phyloP scores from a whole-genome alignment of 2,888 invertebrate species.

The Apomyelois bistriatella region DNA sequence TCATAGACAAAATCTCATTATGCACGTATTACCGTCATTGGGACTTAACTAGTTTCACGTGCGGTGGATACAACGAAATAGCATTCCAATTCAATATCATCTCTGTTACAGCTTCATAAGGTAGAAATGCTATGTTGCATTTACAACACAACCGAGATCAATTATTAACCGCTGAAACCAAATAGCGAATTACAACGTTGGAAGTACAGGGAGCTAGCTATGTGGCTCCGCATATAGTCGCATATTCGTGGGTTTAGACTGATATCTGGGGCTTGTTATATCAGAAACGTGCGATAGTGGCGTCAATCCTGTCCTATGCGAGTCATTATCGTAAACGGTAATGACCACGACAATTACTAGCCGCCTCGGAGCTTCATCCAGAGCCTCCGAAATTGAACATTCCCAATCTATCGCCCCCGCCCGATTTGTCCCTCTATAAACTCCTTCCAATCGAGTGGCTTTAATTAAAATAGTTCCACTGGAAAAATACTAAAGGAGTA shows the following conservation, averaged over 20 bases:
- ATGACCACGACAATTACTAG: conserved; percentile 71
- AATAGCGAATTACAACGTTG: conserved; percentile 29
- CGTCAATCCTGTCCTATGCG: conserved; percentile 66
- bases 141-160: conserved; percentile 28
- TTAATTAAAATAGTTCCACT: conserved; percentile 74
- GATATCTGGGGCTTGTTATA: conserved; percentile 49
- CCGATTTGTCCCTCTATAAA: conserved; percentile 66
- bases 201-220: conserved; percentile 17
- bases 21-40: conserved; percentile 22
- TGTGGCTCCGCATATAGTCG: conserved; percentile 21
- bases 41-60: conserved; percentile 19
- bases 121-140: conserved; percentile 14
- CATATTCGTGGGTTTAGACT: conserved; percentile 40
- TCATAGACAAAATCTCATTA: conserved; percentile 28
- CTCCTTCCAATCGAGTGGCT: conserved; percentile 59
- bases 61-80: conserved; percentile 7
- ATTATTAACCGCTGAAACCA: conserved; percentile 35
- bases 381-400: conserved; percentile 60
- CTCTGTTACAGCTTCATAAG: conserved; percentile 16
- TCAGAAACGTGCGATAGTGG: conserved; percentile 51
- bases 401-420: conserved; percentile 61
- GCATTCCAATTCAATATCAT: conserved; percentile 13
- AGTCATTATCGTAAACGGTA: conserved; percentile 76
- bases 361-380: conserved; percentile 52
- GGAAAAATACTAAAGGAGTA: conserved; percentile 57